phyloP scores from a whole-genome alignment of 2,113 vertebrate genomes.

The Pluvianellus socialis region DNA sequence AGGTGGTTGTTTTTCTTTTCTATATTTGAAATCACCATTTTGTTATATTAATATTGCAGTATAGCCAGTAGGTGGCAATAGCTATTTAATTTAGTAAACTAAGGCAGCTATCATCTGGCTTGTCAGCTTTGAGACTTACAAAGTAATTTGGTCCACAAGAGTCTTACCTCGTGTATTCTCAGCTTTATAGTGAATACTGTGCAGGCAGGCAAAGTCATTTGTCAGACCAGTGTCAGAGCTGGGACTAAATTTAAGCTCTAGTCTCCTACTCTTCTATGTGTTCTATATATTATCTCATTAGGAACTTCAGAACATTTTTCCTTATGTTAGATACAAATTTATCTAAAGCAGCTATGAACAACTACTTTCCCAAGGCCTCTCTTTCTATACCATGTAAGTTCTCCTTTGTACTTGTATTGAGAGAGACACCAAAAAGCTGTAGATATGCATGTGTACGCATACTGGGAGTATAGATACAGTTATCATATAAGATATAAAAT shows the following conservation, averaged over 20 bases:
- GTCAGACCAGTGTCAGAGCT: background rate
- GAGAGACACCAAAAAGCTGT: background rate
- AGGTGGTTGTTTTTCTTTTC: background rate
- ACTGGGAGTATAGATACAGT: background rate
- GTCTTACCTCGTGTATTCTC: background rate
- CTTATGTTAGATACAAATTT: background rate
- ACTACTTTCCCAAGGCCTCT: background rate
- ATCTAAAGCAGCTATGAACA: background rate
- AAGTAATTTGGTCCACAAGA: background rate
- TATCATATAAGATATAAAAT: no score
- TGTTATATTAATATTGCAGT: background rate
- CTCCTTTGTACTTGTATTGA: background rate
- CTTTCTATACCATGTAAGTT: background rate
- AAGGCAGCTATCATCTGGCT: background rate
- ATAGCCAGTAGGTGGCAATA: slow-evolving; percentile 57
- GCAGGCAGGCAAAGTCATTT: background rate
- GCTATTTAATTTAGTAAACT: background rate
- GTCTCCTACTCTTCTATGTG: background rate
- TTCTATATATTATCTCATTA: background rate
- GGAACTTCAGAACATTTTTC: background rate
- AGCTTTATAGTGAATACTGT: background rate
- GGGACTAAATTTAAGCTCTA: background rate
- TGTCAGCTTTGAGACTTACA: background rate
- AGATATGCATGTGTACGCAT: background rate
- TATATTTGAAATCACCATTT: background rate